A percentile compares a stretch with the other conserved stretches of the same genome.
Evolutionary conservation across 1,140 invertebrate genomes (phyloP).

Genomic region (Pachyrhynchus sulphureomaculatus): DNA sequence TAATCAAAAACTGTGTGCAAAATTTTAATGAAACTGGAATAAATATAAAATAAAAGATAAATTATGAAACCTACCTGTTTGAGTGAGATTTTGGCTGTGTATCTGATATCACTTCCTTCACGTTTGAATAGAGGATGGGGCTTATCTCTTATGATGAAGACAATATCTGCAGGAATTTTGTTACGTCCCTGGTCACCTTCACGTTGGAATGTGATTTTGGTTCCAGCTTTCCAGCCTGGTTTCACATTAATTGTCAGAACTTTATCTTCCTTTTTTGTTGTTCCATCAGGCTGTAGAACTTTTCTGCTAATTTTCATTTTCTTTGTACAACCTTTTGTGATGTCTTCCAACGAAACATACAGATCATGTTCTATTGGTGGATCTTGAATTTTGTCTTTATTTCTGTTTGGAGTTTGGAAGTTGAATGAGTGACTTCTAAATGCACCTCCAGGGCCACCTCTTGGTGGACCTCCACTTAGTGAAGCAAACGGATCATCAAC

Average conservation of each 20-base stretch:
- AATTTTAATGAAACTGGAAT: constrained; percentile 19
- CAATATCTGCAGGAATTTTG: constrained; percentile 97
- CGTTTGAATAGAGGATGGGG: constrained; percentile 91
- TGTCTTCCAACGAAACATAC: constrained; percentile 92
- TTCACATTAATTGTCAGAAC: constrained; percentile 97
- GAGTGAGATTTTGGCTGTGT: constrained; percentile 86
- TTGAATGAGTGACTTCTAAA: constrained; percentile 91
- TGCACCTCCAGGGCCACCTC: constrained; percentile 58
- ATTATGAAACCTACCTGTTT: constrained; percentile 71
- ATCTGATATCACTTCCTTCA: constrained; percentile 92
- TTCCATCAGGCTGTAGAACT: constrained; percentile 83
- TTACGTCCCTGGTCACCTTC: constrained; percentile 96
- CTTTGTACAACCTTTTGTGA: constrained; percentile 91
- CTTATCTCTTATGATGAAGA: constrained; percentile 98
- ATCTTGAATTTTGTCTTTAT: constrained; percentile 83
- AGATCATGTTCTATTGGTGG: constrained; percentile 95
- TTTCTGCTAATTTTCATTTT: constrained; percentile 99
- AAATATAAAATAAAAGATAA: constrained; percentile 9
- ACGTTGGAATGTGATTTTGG: constrained; percentile 98
- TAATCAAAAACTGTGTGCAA: constrained; percentile 30
- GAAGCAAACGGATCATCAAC: constrained; percentile 70
- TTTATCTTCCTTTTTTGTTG: constrained; percentile 92
- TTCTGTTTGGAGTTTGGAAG: constrained; percentile 68
- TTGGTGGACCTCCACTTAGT: constrained; percentile 53
- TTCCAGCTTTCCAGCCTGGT: constrained; percentile 98